Evolutionary conservation across 2,113 vertebrate genomes (phyloP), one percentile per base, ranked within the genome.

Genomic region (Cygnus atratus): DNA sequence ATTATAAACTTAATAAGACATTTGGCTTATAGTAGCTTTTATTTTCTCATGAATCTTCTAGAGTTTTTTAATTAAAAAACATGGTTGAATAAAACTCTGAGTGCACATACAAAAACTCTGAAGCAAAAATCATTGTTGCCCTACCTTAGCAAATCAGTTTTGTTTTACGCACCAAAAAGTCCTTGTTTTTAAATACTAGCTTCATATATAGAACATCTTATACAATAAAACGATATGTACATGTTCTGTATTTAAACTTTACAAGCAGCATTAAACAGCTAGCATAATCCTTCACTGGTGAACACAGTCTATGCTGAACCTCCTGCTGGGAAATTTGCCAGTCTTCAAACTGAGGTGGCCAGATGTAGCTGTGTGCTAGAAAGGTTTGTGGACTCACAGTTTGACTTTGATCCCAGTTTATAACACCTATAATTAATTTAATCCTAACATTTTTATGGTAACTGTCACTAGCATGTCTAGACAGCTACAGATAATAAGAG

Each of bases 361-460:
- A 58, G 13, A 87, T 31, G 72, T 90, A 63, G 76, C 58, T 0
- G 0, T 11, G 22, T 83, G 58, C 22, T 76, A 89, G 58, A 72
- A 86, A 12, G 0, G 2, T 67, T 24, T 0, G 0, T 78, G 24
- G 24, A 63, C 52, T 91, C 31, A 6, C 33, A 6, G 26, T 54
- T 94, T 73, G 65, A 31, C 48, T 77, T 80, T 55, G 33, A 62
- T 83, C 13, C 13, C 70, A 13, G n/a, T 80, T 83, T 86, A 19
- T 86, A 87, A 46, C 31, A 29, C 17, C 29, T 71, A 4, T 90
- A 39, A 22, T 76, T 73, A 76, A 71, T 90, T 76, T 9, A 83
- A 67, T 73, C 55, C 78, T 83, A 57, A 9, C 2, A 2, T 50
- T 83, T 91, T 79, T 88, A 48, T 74, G 55, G 13, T 84, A 33